A percentile compares a stretch with the other conserved stretches of the same genome.
Evolutionary conservation across 2,888 invertebrate species (phyloP).

Genomic region (Biston betularia): DNA sequence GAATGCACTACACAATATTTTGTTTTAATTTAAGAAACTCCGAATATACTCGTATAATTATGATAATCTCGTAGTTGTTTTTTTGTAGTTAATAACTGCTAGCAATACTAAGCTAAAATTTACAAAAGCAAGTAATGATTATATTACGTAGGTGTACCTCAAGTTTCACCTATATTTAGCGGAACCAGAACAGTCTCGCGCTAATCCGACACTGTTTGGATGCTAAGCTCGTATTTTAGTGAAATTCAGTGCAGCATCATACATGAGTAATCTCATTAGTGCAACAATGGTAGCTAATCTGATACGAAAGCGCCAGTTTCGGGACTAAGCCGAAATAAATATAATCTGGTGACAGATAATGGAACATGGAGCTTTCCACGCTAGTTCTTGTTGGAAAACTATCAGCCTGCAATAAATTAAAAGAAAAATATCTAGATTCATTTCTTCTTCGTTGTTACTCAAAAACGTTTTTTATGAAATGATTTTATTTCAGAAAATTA

Average conservation of each 20-base stretch:
- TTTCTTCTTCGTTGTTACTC: too few species aligned
- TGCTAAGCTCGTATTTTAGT: slow-evolving; percentile 69
- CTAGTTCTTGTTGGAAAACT: slow-evolving; percentile 30
- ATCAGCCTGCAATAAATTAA: slow-evolving; percentile 6
- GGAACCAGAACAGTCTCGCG: slow-evolving; percentile 38
- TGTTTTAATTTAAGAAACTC: too few species aligned
- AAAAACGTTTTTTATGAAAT: too few species aligned
- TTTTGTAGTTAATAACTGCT: too few species aligned
- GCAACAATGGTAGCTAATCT: slow-evolving; percentile 71
- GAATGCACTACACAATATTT: too few species aligned
- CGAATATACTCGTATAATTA: too few species aligned
- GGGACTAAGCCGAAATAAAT: slow-evolving; percentile 54
- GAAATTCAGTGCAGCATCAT: slow-evolving; percentile 68
- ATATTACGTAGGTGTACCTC: not conserved
- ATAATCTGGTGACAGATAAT: slow-evolving; percentile 53
- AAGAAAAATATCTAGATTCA: not conserved
- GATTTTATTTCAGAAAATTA: not conserved
- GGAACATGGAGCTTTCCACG: slow-evolving; percentile 40
- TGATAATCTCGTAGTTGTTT: too few species aligned
- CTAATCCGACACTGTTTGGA: slow-evolving; percentile 62
- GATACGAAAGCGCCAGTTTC: slow-evolving; percentile 57
- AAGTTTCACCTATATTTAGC: slow-evolving; percentile 12
- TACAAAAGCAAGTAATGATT: too few species aligned
- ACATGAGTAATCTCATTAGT: slow-evolving; percentile 72
- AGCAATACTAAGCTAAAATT: too few species aligned